Base-by-base conservation (phyloP, 2,113 vertebrate species). In the Cavia porcellus region DNA sequence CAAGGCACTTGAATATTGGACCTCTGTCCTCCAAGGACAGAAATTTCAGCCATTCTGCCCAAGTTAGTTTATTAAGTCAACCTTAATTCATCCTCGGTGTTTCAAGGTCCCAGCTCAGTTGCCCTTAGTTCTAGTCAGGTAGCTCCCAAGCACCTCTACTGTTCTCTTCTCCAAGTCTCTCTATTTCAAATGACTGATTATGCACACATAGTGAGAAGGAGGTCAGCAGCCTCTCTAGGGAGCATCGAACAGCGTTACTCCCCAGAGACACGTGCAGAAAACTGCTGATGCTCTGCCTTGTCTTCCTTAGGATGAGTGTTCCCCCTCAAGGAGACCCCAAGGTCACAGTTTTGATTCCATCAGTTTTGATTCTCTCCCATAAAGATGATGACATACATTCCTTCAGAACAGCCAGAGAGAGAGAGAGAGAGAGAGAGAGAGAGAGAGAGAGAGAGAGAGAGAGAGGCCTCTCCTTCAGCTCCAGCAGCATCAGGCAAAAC, bases 341-440 rank as follows among this genome's bases (percentile, higher is more conserved):
- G 28, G 77, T 77, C 86, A 95, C 79, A n/a, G n/a, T n/a, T n/a
- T n/a, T n/a, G n/a, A n/a, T n/a, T 17, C 74, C 28, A 55, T 85
- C n/a, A 7, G 1, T 81, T 50, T 82, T 79, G 19, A 64, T 95
- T 90, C 81, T 94, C 52, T 83, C 55, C 59, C 24, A 30, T 30
- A 64, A 94, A 19, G 57, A 92, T 52, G 11, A 38, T 42, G 32
- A 52, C n/a, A n/a, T 30, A 42, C 0, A n/a, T 14, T 79, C 52
- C 83, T 75, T 11, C 35, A 38, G 45, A 77, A 20, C 4, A 17
- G 79, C 83, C n/a, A 38, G 72, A 47, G 1, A 45, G 72, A 45
- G 38, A 75, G 72, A n/a, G 68, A 68, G 66, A 68, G 66, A 68
- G 66, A 35, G 66, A 68, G 66, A 68, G 66, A 68, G 66, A 68